phyloP scores from a whole-genome alignment of 2,113 vertebrate species.

The Nycticryphes semicollaris region DNA sequence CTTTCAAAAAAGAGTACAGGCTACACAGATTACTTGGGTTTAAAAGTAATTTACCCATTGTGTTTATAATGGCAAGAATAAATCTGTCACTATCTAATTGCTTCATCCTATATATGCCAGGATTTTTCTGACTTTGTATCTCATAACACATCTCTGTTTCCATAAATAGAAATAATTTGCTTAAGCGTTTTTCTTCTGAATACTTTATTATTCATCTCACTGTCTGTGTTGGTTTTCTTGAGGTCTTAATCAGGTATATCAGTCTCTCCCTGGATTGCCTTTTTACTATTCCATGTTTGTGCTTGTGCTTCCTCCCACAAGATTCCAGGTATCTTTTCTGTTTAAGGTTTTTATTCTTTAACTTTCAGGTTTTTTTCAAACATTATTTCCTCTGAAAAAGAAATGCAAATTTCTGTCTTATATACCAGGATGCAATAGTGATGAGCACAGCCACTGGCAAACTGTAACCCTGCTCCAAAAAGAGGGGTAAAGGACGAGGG shows the following conservation, averaged over 20 bases:
- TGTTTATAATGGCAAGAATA: neutral
- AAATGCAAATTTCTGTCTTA: neutral
- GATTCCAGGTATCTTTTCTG: neutral
- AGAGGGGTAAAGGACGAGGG: neutral
- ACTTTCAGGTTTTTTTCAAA: neutral
- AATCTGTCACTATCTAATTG: neutral
- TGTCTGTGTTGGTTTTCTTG: slow-evolving; percentile 43
- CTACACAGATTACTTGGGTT: neutral
- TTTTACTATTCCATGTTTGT: slow-evolving; percentile 34
- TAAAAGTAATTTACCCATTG: neutral
- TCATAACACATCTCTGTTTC: neutral
- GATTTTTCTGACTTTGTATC: slow-evolving; percentile 43
- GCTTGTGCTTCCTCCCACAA: neutral
- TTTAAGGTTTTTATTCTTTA: neutral
- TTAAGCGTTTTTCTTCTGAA: neutral
- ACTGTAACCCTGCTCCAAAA: neutral
- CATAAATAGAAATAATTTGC: slow-evolving; percentile 60
- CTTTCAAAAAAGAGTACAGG: neutral
- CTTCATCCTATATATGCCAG: neutral
- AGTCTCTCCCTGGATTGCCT: slow-evolving; percentile 27
- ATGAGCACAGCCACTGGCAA: neutral
- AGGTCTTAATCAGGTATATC: slow-evolving; percentile 62
- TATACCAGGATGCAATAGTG: neutral
- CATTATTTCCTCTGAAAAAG: neutral
- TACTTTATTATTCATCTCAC: slow-evolving; percentile 56